Evolutionary conservation across 2,888 invertebrate genomes (phyloP).

Genomic region (Spodoptera littoralis): DNA sequence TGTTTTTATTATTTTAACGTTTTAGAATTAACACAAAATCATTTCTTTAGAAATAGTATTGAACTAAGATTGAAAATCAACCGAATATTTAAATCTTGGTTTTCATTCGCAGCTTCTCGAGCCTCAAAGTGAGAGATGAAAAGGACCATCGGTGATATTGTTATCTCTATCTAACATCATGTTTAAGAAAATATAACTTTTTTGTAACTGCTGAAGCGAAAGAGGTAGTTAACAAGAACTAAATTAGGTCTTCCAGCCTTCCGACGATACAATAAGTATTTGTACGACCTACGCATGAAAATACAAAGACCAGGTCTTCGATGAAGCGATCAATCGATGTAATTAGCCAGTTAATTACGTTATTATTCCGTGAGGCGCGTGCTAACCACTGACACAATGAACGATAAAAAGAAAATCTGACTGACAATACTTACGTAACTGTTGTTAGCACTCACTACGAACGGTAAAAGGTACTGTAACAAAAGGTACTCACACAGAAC

Average conservation of each 20-base stretch:
- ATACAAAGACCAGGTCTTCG: conserved; percentile 2
- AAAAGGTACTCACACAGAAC: conserved; percentile 43
- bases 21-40: conserved; percentile 10
- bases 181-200: too few relatives aligned
- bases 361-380: conserved; percentile 51
- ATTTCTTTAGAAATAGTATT: background rate
- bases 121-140: too few relatives aligned
- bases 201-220: too few relatives aligned
- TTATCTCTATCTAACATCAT: too few relatives aligned
- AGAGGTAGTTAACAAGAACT: too few relatives aligned
- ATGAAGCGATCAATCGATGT: conserved; percentile 25
- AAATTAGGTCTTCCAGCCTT: background rate
- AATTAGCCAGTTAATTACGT: conserved; percentile 49
- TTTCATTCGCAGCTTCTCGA: too few relatives aligned
- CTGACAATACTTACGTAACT: conserved; percentile 39
- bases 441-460: conserved; percentile 30
- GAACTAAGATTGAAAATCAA: too few relatives aligned
- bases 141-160: too few relatives aligned
- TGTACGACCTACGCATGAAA: background rate
- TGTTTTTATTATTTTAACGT: conserved; percentile 29
- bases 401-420: conserved; percentile 46
- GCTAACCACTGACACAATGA: conserved; percentile 48
- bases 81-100: too few relatives aligned
- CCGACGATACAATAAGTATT: background rate
- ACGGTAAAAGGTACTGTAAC: conserved; percentile 41